Base-by-base conservation (phyloP, 2,888 invertebrate genomes). In the Morpho achilles region DNA sequence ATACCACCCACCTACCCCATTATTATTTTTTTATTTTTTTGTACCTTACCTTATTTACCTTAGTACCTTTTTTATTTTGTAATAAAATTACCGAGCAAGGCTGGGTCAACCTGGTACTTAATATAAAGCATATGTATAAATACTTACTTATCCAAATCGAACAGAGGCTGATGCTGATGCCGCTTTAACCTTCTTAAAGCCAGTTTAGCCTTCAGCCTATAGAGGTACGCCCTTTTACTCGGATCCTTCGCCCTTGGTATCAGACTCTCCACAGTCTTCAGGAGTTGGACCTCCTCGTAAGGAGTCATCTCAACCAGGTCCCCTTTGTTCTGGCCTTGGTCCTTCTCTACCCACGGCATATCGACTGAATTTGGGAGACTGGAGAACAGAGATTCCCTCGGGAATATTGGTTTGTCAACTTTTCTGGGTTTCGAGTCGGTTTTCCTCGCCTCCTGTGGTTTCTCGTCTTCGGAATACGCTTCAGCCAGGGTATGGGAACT, bases 101-200 rank as follows among this genome's bases (percentile, higher is more conserved):
- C n/a, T n/a, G n/a, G n/a, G n/a, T n/a, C n/a, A n/a, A n/a, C n/a
- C n/a, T n/a, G n/a, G n/a, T n/a, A n/a, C n/a, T n/a, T n/a, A n/a
- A n/a, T n/a, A n/a, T n/a, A 16, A 16, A 16, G 16, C 16, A 16
- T n/a, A n/a, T 16, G 16, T 16, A 16, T 16, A 16, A 16, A 16
- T 1, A 51, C 82, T 79, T 60, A 90, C 91, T 80, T 87, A 59
- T 90, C 91, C 53, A 91, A 70, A 74, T 90, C 84, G 61, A 91
- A 91, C 0, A 87, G 53, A 0, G 89, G 88, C 62, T 88, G 59
- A 64, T 85, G 87, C 41, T 84, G 87, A 53, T 87, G 89, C 40
- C 89, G 72, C 66, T 91, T 91, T 42, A 88, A 63, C 52, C 88
- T 72, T 7, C 91, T 67, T 22, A 91, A 55, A 6, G 85, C 73